phyloP scores from a whole-genome alignment of 2,113 vertebrate genomes.

The Tragelaphus strepsiceros region DNA sequence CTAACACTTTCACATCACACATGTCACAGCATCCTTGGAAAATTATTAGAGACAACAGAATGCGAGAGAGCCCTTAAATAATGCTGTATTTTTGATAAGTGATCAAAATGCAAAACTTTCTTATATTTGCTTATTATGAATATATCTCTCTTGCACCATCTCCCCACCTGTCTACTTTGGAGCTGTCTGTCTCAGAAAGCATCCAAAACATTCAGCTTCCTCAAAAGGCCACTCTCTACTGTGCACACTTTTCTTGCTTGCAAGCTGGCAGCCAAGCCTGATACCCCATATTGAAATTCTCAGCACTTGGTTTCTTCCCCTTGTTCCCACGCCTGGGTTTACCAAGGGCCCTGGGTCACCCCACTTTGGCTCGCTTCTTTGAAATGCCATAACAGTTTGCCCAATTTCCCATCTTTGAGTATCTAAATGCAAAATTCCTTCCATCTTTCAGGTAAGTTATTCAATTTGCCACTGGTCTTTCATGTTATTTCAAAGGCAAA shows the following conservation, averaged over 20 bases:
- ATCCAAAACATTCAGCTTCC: neutral
- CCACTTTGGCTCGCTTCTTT: neutral
- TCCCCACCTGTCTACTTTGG: neutral
- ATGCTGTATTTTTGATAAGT: neutral
- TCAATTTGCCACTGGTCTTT: neutral
- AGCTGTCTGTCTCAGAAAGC: neutral
- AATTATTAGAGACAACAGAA: neutral
- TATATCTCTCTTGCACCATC: neutral
- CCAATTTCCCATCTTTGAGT: neutral
- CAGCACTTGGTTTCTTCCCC: neutral
- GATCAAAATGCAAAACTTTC: neutral
- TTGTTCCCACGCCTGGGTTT: neutral
- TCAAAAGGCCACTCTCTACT: neutral
- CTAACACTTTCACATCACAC: neutral
- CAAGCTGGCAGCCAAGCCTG: neutral
- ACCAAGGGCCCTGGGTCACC: neutral
- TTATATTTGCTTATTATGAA: neutral
- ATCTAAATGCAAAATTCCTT: neutral
- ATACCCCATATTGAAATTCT: neutral
- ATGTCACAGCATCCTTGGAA: neutral
- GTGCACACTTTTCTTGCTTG: neutral
- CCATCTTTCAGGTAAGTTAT: neutral
- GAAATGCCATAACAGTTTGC: neutral
- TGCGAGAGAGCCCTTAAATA: too few species aligned
- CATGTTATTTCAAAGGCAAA: neutral